These are phyloP conservation scores for Varecia variegata DNA, from an alignment of 2,797 vertebrate genomes.

Conservation along the genomic window DNA sequence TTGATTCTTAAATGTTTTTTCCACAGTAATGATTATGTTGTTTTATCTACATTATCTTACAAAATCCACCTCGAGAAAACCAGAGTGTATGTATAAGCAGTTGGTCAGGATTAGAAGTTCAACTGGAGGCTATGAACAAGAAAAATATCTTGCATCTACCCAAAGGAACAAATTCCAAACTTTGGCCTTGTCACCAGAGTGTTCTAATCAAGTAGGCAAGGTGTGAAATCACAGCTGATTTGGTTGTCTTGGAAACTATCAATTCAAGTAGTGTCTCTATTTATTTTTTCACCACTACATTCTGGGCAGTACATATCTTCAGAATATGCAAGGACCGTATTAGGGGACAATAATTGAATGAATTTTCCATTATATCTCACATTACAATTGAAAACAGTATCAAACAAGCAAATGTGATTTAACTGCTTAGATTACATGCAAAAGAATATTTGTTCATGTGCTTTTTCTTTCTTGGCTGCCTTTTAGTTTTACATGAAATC, in stretches of 20 bases:
- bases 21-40: neutral
- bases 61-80: neutral
- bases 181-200: neutral
- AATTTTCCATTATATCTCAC: neutral
- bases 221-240: neutral
- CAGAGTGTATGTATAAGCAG: neutral
- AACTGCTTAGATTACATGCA: neutral
- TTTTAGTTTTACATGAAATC: conserved; percentile 28
- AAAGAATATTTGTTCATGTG: neutral
- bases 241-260: neutral
- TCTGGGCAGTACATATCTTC: neutral
- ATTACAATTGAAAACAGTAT: neutral
- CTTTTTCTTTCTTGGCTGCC: conserved; percentile 17
- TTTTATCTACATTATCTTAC: neutral
- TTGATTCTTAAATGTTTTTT: neutral
- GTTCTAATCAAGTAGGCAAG: neutral
- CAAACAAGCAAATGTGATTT: neutral
- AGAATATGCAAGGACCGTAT: neutral
- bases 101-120: neutral
- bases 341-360: neutral
- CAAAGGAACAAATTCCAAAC: neutral
- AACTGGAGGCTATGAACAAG: neutral
- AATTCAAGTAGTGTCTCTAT: neutral
- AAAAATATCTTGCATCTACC: neutral
- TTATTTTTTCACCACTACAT: neutral